Evolutionary conservation across 1,140 invertebrate genomes (phyloP), one percentile per base, ranked within the genome.

Genomic region (Callitettix versicolor): DNA sequence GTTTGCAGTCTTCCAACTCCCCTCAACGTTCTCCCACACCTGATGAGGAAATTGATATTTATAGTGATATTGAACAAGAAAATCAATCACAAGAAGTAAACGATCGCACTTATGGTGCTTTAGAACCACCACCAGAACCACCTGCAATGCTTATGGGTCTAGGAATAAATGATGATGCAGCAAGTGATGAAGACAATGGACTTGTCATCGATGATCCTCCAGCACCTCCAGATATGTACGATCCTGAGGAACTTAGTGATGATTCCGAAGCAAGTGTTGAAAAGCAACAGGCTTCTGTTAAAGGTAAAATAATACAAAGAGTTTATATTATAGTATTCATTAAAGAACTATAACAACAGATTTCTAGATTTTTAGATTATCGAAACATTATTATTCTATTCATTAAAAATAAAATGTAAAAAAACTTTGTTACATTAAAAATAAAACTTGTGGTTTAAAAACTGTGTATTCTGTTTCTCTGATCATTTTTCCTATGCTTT

Each of bases 121-220:
- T 47, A 40, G 34, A 55, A 40, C 46, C 58, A 22, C 30, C 49
- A 7, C 58, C 52, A 42, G 52, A 64, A 54, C 58, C 51, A 48
- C 80, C 80, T 0, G 71, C 72, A 0, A 64, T 71, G 17, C 65
- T 73, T 3, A 48, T 73, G 7, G 69, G 70, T 42, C 69, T 66
- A 61, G 58, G 57, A 14, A 30, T 12, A 17, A 58, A 56, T 30
- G 58, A 59, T 55, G 59, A 60, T 61, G 78, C 78, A 30, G 76
- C 81, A 46, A 78, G 79, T 55, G 77, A 76, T 34, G 80, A 78
- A 61, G 80, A 83, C 58, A 73, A 77, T 1, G 79, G 81, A 14
- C 65, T 84, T 21, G 75, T 82, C 1, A 82, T 82, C n/a, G 82
- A 81, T 58, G 79, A 80, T 40, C 55, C 41, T 54, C 60, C 33